phyloP scores from a whole-genome alignment of 2,113 vertebrate species.

The Antechinus stuartii region DNA sequence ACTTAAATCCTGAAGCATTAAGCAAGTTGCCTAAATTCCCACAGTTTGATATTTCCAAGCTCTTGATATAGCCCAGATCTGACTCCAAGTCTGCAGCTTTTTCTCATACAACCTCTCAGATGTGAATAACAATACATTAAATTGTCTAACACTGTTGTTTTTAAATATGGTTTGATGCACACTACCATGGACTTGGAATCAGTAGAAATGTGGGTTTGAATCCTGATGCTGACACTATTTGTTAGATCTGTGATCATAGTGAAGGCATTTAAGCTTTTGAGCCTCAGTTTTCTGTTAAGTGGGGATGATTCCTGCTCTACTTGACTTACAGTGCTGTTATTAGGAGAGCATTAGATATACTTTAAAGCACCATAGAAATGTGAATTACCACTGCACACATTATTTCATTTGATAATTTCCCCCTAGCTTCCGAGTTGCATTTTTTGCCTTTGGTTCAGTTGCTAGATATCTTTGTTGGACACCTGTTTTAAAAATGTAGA shows the following conservation, averaged over 20 bases:
- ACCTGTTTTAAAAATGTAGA: background rate
- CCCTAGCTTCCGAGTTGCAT: background rate
- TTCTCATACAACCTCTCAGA: background rate
- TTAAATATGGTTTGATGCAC: background rate
- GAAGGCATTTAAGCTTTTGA: background rate
- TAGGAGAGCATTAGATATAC: background rate
- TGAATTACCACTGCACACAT: background rate
- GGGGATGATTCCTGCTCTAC: background rate
- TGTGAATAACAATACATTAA: background rate
- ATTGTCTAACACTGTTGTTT: background rate
- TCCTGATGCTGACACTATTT: background rate
- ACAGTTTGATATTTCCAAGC: background rate
- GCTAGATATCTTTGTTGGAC: background rate
- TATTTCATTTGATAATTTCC: background rate
- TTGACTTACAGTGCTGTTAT: background rate
- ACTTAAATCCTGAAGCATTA: background rate
- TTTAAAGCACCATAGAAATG: background rate
- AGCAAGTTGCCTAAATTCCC: background rate
- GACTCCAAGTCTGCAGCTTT: background rate
- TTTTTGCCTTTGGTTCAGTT: background rate
- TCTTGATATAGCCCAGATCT: background rate
- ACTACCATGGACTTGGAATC: background rate
- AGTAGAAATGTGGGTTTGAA: background rate
- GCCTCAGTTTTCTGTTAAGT: background rate
- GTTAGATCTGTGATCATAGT: background rate